These are phyloP conservation scores for Montipora foliosa DNA, from an alignment of 64 coral and sea anemone genomes.

Conservation along the genomic window DNA sequence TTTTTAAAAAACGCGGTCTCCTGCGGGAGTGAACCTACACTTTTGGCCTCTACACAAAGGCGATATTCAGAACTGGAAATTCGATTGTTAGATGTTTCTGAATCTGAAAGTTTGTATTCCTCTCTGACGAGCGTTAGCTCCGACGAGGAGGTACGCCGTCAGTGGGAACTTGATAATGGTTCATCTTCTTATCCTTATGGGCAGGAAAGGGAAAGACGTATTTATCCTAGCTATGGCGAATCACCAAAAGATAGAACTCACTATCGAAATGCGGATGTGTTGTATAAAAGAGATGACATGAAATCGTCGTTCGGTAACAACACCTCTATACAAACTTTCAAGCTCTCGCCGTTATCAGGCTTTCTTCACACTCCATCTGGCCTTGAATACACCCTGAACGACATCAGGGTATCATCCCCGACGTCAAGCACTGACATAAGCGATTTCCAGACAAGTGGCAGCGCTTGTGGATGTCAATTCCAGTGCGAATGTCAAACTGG, in stretches of 20 bases:
- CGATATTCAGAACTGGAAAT: constrained; percentile 8
- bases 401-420: constrained; percentile 58
- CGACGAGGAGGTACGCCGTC: background rate
- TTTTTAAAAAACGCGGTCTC: background rate
- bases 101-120: constrained; percentile 71
- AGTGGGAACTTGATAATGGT: background rate
- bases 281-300: background rate
- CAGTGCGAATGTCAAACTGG: constrained; percentile 90
- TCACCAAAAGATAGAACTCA: background rate
- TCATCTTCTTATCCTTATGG: background rate
- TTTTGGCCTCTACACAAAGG: constrained; percentile 3
- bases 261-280: background rate
- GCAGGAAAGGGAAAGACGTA: background rate
- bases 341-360: background rate
- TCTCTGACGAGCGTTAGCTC: constrained; percentile 59
- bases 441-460: constrained; percentile 60
- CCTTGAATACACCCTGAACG: background rate
- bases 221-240: no score
- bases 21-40: background rate
- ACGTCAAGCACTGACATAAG: constrained; percentile 82
- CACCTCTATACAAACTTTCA: background rate
- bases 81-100: background rate
- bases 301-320: background rate
- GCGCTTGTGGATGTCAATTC: constrained; percentile 52
- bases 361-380: background rate